Conservation (phyloP, 2,888 invertebrate species). For the Orthosia incerta region DNA sequence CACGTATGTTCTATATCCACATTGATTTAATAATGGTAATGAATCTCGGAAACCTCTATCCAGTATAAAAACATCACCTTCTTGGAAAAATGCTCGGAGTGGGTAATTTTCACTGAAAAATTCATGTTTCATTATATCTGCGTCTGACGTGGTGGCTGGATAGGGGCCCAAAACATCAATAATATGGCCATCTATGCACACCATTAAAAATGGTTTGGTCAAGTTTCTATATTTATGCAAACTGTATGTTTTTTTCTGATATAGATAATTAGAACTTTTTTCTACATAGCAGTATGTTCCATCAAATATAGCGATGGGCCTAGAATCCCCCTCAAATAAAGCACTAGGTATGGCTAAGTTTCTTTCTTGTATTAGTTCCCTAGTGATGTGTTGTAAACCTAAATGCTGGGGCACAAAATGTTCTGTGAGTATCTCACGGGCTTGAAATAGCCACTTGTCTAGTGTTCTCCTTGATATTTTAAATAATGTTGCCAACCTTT, state of each 20-base stretch:
- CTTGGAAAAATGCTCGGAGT: too few species aligned
- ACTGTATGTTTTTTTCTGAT: constrained; percentile 5
- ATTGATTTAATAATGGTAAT: too few species aligned
- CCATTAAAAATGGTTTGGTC: not conserved
- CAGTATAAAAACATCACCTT: too few species aligned
- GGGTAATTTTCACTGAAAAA: too few species aligned
- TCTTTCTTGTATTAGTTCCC: constrained; percentile 11
- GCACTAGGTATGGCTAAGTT: constrained; percentile 8
- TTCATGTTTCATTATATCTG: not conserved
- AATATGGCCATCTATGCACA: constrained; percentile 4
- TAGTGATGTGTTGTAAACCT: too few species aligned
- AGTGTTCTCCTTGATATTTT: too few species aligned
- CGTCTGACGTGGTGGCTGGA: constrained; percentile 6
- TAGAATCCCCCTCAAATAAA: constrained; percentile 4
- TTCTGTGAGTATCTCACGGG: too few species aligned
- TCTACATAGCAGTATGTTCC: constrained; percentile 2
- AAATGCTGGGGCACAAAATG: too few species aligned
- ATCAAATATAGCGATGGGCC: constrained; percentile 10
- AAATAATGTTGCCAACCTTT: too few species aligned
- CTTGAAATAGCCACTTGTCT: too few species aligned
- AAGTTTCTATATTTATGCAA: not conserved
- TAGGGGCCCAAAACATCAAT: constrained; percentile 17
- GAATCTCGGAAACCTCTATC: too few species aligned
- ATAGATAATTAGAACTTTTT: constrained; percentile 18
- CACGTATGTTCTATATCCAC: too few species aligned